Percentiles rank a stretch among this genome's conserved stretches.
These are phyloP conservation scores for Apogon hyalosoma DNA, from an alignment of 2,797 vertebrate genomes.

Conservation along the genomic window DNA sequence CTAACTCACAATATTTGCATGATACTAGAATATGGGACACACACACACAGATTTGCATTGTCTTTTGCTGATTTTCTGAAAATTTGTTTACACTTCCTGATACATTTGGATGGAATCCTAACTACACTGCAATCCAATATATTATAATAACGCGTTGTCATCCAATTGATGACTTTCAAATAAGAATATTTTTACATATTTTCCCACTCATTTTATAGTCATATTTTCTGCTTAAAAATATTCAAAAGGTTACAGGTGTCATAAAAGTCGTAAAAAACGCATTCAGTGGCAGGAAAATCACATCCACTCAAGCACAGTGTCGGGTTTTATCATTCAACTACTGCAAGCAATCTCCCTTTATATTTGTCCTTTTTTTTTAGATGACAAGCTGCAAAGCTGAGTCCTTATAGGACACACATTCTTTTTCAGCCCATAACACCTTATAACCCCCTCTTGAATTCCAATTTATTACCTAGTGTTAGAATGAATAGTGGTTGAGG, in stretches of 20 bases:
- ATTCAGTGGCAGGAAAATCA: slow-evolving; percentile 55
- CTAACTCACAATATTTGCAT: too few species aligned
- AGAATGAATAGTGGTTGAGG: slow-evolving; percentile 49
- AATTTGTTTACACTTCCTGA: too few species aligned
- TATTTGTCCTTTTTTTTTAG: slow-evolving; percentile 53
- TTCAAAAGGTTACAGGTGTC: slow-evolving; percentile 16
- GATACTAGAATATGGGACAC: too few species aligned
- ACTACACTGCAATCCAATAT: too few species aligned
- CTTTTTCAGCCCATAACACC: slow-evolving; percentile 50
- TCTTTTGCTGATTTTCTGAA: too few species aligned
- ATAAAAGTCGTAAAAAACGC: slow-evolving; percentile 39
- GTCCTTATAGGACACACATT: slow-evolving; percentile 37
- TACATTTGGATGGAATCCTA: too few species aligned
- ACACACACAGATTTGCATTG: too few species aligned
- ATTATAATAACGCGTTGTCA: too few species aligned
- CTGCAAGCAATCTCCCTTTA: slow-evolving; percentile 57
- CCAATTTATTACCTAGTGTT: slow-evolving; percentile 57
- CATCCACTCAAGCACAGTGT: slow-evolving; percentile 31
- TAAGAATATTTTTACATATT: slow-evolving; percentile 1
- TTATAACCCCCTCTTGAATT: slow-evolving; percentile 55
- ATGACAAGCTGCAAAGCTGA: slow-evolving; percentile 49
- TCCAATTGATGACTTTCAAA: too few species aligned
- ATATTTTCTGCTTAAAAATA: slow-evolving; percentile 6
- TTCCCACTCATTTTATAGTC: background rate
- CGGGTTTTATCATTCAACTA: slow-evolving; percentile 54